A percentile compares a stretch with the other conserved stretches of the same genome.
Evolutionary conservation across 2,113 vertebrate genomes (phyloP).

Genomic region (Haliaeetus leucogaster): DNA sequence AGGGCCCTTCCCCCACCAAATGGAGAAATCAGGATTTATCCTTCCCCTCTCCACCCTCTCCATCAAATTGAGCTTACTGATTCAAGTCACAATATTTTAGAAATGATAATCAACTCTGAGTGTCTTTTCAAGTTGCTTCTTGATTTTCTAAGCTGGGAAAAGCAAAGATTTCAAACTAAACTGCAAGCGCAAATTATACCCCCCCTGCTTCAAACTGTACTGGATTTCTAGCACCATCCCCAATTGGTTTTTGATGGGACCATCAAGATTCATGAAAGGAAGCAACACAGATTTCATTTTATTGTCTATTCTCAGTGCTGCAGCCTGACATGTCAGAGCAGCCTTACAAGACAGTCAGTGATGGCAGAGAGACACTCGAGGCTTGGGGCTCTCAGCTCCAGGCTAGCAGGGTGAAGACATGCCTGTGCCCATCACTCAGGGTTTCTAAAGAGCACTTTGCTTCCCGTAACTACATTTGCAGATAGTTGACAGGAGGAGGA

Average conservation of each 20-base stretch:
- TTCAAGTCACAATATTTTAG: background rate
- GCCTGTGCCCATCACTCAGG: background rate
- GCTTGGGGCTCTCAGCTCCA: background rate
- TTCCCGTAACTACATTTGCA: background rate
- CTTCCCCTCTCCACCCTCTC: background rate
- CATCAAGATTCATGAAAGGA: background rate
- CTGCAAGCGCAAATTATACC: background rate
- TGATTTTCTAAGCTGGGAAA: background rate
- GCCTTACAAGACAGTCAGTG: background rate
- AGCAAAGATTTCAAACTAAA: background rate
- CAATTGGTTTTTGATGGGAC: background rate
- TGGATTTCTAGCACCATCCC: background rate
- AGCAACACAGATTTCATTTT: background rate
- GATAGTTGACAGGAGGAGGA: background rate
- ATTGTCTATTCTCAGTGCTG: background rate
- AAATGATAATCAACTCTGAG: background rate
- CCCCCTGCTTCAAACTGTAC: rapidly evolving
- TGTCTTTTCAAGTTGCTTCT: background rate
- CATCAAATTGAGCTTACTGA: background rate
- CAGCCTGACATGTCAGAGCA: background rate
- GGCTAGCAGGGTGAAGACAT: background rate
- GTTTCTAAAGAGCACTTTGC: background rate
- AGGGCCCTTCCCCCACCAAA: background rate
- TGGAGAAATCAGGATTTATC: background rate
- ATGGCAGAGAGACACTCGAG: background rate